Percentiles rank a stretch among this genome's conserved stretches.
These are phyloP conservation scores for Uropetala carovei DNA, from an alignment of 2,888 invertebrate species.

Conservation along the genomic window DNA sequence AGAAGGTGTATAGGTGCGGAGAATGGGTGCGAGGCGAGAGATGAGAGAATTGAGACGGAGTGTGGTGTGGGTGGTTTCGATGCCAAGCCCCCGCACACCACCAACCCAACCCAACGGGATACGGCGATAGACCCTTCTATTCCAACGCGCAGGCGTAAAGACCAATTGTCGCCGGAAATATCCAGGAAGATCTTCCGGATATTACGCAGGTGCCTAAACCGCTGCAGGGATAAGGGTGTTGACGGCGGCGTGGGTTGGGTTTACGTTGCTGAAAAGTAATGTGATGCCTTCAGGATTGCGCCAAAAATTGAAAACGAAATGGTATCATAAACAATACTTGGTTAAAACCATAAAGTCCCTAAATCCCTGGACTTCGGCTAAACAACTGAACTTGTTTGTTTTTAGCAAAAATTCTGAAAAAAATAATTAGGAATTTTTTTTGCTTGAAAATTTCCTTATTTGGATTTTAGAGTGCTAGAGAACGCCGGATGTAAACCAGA, in stretches of 20 bases:
- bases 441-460: too few species aligned
- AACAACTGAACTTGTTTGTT: too few species aligned
- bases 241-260: not conserved
- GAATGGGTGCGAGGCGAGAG: not conserved
- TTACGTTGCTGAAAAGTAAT: not conserved
- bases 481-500: too few species aligned
- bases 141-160: not conserved
- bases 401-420: too few species aligned
- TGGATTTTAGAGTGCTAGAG: too few species aligned
- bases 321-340: too few species aligned
- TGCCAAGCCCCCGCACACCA: not conserved
- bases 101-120: not conserved
- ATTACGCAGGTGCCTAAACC: not conserved
- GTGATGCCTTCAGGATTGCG: too few species aligned
- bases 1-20: not conserved
- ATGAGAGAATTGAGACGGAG: not conserved
- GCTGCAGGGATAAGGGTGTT: not conserved
- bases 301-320: too few species aligned
- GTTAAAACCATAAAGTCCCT: too few species aligned
- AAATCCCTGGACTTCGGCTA: too few species aligned
- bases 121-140: not conserved
- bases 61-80: not conserved
- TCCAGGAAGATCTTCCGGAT: constrained; percentile 26
- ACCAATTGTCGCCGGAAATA: constrained; percentile 42
- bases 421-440: too few species aligned